Evolutionary conservation across 2,888 invertebrate genomes (phyloP), one percentile per base, ranked within the genome.

Genomic region (Agapostemon virescens): DNA sequence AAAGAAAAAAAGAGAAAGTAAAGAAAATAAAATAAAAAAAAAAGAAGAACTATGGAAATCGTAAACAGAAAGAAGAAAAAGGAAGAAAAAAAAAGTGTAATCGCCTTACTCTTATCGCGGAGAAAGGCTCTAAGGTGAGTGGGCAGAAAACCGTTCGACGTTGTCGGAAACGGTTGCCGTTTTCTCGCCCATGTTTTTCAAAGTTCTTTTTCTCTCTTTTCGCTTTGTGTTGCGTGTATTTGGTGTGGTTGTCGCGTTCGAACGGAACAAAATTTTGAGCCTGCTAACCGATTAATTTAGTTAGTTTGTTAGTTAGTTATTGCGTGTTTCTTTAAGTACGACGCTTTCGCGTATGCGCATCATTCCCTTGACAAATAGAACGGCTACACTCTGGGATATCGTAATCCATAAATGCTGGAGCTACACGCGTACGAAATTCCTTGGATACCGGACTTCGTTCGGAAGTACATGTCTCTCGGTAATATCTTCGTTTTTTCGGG

Each of bases 321-420:
- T 84, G 85, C 81, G 73, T 79, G 52, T 52, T 52, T 52, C 52
- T 23, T 84, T 80, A 82, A 88, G 82, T 86, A 87, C 85, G 72
- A 82, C 72, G 76, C 74, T 80, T 81, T 74, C 77, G 83, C 78
- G 72, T 77, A 78, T 84, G 81, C 84, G 82, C 80, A 72, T 77
- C 69, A 63, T 74, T 77, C 72, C 13, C 72, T 69, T 42, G 13
- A 52, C 33, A 23, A 36, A 75, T 69, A 64, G 42, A 76, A 81
- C 67, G 75, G 74, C 78, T 74, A 76, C 66, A 72, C 77, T 67
- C 45, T 79, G 69, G 30, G 69, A 23, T 52, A 52, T 52, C 52
- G 52, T 23, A 84, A 83, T 68, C 52, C 78, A 76, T 76, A 75
- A 45, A 58, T 83, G 79, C 52, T 83, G 40, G 45, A 74, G 74